These are phyloP conservation scores for Orchestes rusci DNA, from an alignment of 2,888 invertebrate species.

Conservation along the genomic window DNA sequence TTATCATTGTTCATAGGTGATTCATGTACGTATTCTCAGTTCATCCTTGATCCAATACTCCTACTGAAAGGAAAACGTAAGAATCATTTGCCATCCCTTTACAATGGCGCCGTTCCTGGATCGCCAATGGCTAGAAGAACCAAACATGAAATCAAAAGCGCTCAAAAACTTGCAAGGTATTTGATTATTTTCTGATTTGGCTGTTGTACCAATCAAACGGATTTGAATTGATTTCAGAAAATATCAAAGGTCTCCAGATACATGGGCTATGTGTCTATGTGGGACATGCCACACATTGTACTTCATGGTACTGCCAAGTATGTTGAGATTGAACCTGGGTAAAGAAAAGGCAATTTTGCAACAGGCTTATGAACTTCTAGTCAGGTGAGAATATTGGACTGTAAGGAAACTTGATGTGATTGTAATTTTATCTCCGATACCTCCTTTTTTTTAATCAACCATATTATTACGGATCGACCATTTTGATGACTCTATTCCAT, in stretches of 20 bases:
- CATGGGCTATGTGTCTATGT: constrained; percentile 88
- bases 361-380: constrained; percentile 78
- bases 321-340: constrained; percentile 60
- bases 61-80: constrained; percentile 42
- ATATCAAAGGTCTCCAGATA: constrained; percentile 54
- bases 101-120: constrained; percentile 53
- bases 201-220: not conserved
- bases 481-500: too few relatives aligned
- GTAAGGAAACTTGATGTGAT: not conserved
- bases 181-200: not conserved
- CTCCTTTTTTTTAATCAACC: too few relatives aligned
- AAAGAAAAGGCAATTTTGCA: constrained; percentile 70
- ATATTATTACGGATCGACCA: too few relatives aligned
- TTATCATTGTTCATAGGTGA: constrained; percentile 23
- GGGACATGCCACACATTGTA: constrained; percentile 90
- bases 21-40: constrained; percentile 26
- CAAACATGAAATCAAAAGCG: constrained; percentile 90
- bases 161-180: constrained; percentile 71
- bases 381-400: constrained; percentile 43
- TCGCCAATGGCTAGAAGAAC: constrained; percentile 91
- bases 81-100: constrained; percentile 38
- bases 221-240: constrained; percentile 33
- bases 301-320: constrained; percentile 93
- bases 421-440: too few relatives aligned
- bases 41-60: constrained; percentile 50